phyloP scores from a whole-genome alignment of 1,140 invertebrate species.

The Hesperophylax magnus region DNA sequence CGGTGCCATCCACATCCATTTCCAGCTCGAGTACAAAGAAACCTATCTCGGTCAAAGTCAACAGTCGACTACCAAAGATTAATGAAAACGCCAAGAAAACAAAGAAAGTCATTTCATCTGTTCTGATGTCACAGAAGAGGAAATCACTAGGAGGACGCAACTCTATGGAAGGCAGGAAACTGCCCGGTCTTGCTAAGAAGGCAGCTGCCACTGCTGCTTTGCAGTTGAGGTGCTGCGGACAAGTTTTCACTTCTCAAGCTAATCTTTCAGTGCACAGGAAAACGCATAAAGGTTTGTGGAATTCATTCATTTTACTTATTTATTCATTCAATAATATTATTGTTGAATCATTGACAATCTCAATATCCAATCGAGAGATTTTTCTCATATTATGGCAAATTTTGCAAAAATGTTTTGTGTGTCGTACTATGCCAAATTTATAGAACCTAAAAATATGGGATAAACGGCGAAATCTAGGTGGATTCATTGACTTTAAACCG shows the following conservation, averaged over 20 bases:
- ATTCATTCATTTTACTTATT: background rate
- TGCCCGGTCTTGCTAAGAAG: constrained; percentile 19
- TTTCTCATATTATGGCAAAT: no score
- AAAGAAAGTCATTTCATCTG: constrained; percentile 4
- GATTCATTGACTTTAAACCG: no score
- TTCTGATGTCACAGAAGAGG: constrained; percentile 36
- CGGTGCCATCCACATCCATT: background rate
- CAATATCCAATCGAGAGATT: no score
- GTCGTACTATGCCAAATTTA: no score
- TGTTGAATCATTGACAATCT: no score
- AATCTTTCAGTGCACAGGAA: constrained; percentile 42
- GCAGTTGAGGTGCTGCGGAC: constrained; percentile 42
- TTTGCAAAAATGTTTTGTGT: no score
- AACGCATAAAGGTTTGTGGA: constrained; percentile 47
- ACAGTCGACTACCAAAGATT: constrained; percentile 21
- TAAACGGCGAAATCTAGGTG: no score
- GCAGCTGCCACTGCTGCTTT: background rate
- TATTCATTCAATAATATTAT: no score
- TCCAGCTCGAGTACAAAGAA: constrained; percentile 21
- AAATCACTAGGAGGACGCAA: constrained; percentile 48
- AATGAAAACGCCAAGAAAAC: constrained; percentile 14
- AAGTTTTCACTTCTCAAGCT: constrained; percentile 44
- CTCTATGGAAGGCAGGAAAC: constrained; percentile 42
- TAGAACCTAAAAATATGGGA: no score
- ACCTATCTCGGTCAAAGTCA: background rate